These are phyloP conservation scores for Poeciliopsis prolifica DNA, from an alignment of 2,113 vertebrate species.

Conservation along the genomic window DNA sequence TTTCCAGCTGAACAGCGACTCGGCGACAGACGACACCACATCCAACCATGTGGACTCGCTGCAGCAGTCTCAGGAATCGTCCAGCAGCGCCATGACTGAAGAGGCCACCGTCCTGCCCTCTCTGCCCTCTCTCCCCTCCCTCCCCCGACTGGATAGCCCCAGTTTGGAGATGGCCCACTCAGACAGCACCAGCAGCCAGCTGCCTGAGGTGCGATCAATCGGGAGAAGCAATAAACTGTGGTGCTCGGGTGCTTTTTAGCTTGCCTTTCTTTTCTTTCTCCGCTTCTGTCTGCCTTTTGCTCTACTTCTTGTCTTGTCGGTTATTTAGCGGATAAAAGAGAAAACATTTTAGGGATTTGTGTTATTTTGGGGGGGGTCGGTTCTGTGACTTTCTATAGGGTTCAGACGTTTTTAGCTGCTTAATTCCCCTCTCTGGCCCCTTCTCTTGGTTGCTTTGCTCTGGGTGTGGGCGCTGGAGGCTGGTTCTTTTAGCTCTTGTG, in stretches of 20 bases:
- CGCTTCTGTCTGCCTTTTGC: slow-evolving; percentile 38
- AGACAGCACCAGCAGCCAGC: slow-evolving; percentile 96
- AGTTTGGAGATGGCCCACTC: slow-evolving; percentile 89
- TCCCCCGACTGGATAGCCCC: slow-evolving; percentile 87
- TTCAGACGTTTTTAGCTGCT: slow-evolving; percentile 3
- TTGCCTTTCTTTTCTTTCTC: slow-evolving; percentile 22
- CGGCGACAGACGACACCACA: slow-evolving; percentile 83
- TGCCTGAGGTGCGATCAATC: slow-evolving; percentile 98
- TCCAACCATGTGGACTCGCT: slow-evolving; percentile 90
- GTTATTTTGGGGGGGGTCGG: slow-evolving; percentile 14
- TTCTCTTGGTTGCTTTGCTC: slow-evolving; percentile 47
- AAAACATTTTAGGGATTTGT: slow-evolving; percentile 10
- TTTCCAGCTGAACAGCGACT: slow-evolving; percentile 89
- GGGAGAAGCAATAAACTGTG: slow-evolving; percentile 83
- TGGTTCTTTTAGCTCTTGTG: slow-evolving; percentile 25
- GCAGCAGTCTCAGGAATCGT: slow-evolving; percentile 92
- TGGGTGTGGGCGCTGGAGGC: slow-evolving; percentile 62
- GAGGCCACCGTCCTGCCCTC: slow-evolving; percentile 83
- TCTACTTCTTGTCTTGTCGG: slow-evolving; percentile 38
- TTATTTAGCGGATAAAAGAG: slow-evolving; percentile 10
- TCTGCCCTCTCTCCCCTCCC: slow-evolving; percentile 73
- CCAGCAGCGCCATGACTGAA: slow-evolving; percentile 86
- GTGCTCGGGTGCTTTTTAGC: slow-evolving; percentile 90
- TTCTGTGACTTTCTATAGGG: slow-evolving; percentile 6
- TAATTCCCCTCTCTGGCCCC: not conserved